These are phyloP conservation scores for Paguma larvata DNA, from an alignment of 2,797 vertebrate species.

Conservation along the genomic window DNA sequence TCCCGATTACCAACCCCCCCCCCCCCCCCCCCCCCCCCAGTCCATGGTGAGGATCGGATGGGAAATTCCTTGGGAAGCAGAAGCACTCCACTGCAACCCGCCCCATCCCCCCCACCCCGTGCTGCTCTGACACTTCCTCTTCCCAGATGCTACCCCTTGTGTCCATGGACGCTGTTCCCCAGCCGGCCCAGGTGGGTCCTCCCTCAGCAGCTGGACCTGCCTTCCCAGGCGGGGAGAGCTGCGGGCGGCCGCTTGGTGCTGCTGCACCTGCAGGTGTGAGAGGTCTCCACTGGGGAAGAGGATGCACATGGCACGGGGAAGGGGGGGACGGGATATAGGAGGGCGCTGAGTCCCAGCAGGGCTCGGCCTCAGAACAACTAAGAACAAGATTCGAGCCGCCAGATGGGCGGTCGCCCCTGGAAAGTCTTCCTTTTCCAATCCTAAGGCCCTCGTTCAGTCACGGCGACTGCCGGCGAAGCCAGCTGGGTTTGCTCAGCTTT, in stretches of 20 bases:
- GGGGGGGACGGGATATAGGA: not conserved
- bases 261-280: not conserved
- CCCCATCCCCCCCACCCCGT: no score
- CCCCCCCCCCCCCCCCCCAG: not conserved
- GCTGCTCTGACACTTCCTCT: not conserved
- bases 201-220: not conserved
- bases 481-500: conserved; percentile 59
- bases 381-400: not conserved
- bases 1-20: no score
- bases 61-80: not conserved
- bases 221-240: not conserved
- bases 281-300: not conserved
- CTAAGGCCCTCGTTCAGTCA: not conserved
- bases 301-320: accelerated
- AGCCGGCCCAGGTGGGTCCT: not conserved
- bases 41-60: not conserved
- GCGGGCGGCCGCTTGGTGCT: not conserved
- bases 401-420: not conserved
- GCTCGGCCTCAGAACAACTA: not conserved
- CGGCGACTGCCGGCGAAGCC: not conserved
- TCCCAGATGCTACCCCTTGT: not conserved
- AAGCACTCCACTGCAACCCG: not conserved
- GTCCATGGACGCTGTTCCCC: not conserved
- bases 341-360: not conserved
- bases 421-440: not conserved